Percentiles rank a stretch among this genome's conserved stretches.
phyloP scores from a whole-genome alignment of 2,888 invertebrate genomes.

The Choreutis nemorana region DNA sequence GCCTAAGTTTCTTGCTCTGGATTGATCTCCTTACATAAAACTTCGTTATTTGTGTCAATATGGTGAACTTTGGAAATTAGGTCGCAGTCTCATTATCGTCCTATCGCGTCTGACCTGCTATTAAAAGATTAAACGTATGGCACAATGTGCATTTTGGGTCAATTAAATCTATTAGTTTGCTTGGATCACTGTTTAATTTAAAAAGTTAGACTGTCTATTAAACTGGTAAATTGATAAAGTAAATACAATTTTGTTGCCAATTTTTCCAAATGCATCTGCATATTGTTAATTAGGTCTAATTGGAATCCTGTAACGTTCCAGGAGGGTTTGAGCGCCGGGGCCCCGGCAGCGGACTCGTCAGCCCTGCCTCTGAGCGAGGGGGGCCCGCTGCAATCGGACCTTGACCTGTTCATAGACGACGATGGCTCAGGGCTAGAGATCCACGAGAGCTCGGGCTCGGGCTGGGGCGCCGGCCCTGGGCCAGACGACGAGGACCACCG shows the following conservation, averaged over 20 bases:
- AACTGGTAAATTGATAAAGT: too few species aligned
- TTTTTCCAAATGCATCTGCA: too few species aligned
- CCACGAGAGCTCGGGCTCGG: slow-evolving; percentile 88
- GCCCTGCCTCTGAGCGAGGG: slow-evolving; percentile 44
- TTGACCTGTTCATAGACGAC: slow-evolving; percentile 80
- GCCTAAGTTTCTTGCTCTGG: too few species aligned
- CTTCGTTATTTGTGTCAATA: slow-evolving; percentile 15
- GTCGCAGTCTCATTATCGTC: slow-evolving; percentile 28
- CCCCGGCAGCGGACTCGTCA: slow-evolving; percentile 33
- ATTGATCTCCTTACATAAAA: too few species aligned
- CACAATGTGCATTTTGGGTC: too few species aligned
- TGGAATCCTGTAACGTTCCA: slow-evolving; percentile 24
- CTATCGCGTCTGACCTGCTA: too few species aligned
- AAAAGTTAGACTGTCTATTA: too few species aligned
- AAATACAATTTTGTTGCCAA: too few species aligned
- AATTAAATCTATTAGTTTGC: too few species aligned
- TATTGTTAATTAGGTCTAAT: too few species aligned
- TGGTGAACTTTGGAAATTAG: slow-evolving; percentile 34
- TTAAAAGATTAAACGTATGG: too few species aligned
- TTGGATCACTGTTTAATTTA: too few species aligned
- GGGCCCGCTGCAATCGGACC: slow-evolving; percentile 49
- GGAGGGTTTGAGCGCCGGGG: slow-evolving; percentile 36
- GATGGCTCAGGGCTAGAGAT: slow-evolving; percentile 77
- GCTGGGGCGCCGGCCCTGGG: slow-evolving; percentile 73
- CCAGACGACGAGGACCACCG: slow-evolving; percentile 79